Evolutionary conservation across 2,888 invertebrate species (phyloP), one percentile per base, ranked within the genome.

Genomic region (Apocheima hispidaria): DNA sequence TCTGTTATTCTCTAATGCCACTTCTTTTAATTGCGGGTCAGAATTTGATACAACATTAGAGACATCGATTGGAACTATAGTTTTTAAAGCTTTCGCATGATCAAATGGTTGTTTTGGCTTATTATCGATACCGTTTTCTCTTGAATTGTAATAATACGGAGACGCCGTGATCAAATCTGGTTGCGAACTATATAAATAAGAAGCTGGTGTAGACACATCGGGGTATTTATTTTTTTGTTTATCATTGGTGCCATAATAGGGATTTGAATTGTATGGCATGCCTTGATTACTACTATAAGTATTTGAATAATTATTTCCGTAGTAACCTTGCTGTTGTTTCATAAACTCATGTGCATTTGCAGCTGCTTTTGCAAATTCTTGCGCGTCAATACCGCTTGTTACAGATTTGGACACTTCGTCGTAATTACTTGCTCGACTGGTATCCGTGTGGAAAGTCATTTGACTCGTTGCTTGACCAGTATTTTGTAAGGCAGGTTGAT

Each of bases 61-160:
- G 3, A 90, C 85, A 69, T 90, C 93, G 48, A 93, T 90, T 1
- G 93, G 88, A 18, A 93, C 90, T 59, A 92, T 91, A 74, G 88
- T 91, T 81, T 92, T 92, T 51, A 92, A 74, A 1, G 91, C 92
- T 69, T 90, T 93, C 35, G 90, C 89, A 56, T 93, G 92, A 71
- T 93, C 93, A 72, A 93, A 93, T 0, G 85, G 82, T 65, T 81
- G 83, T 71, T 91, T 89, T 36, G 75, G 66, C 70, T 87, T 90
- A 12, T 72, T 77, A 14, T 90, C 88, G 35, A 74, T 35, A 28
- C 63, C 73, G 61, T 72, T 70, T 66, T 89, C 87, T 66, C 79
- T 82, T 1, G 79, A 66, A 70, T 80, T 85, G 61, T 82, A 81
- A 63, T 78, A 87, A 69, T 83, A 87, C 10, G 92, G 90, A 18